Base-by-base conservation (phyloP, 2,888 invertebrate genomes). In the Fissipunctia ypsillon region DNA sequence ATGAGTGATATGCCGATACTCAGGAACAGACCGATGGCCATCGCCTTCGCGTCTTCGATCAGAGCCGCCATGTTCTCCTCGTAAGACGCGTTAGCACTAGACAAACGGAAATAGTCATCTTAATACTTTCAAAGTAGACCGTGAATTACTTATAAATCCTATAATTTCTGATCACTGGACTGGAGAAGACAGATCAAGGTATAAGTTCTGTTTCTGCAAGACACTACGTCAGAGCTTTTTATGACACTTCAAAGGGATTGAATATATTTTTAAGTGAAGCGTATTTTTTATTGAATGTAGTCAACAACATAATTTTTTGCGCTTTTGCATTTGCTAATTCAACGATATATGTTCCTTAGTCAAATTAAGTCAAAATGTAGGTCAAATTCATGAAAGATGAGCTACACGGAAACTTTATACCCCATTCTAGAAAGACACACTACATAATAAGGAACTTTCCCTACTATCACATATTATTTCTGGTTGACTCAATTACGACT, bases 21-120 rank as follows among this genome's bases (percentile, higher is more conserved):
- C 10, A 93, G 73, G 76, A 93, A 90, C 90, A 95, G 92, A 10
- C 97, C 97, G 9, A 96, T 94, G 0, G 96, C 96, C 92, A 97
- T 96, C 0, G 97, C 95, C 28, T 92, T 91, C 0, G 96, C 96
- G 74, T 97, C 97, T 74, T 96, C 96, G 59, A 96, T 92, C 41
- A 97, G 89, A 0, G 97, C 97, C 5, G 91, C 91, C 96, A 96
- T 96, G 79, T 96, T 96, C 68, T 96, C 96, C 41, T 93, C 92
- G 59, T 93, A 60, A 0, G 96, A 91, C 6, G 96, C 96, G 78
- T 97, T 96, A 4, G 91, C 84, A 69, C 97, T 96, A 85, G 25
- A 80, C 28, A 52, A 72, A n/a, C 83, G 74, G 66, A 45, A 63
- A 22, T 70, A 2, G 0, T 19, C 19, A 19, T 14, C 22, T 43